These are phyloP conservation scores for Struthidea cinerea DNA, from an alignment of 2,113 vertebrate species.

Conservation along the genomic window DNA sequence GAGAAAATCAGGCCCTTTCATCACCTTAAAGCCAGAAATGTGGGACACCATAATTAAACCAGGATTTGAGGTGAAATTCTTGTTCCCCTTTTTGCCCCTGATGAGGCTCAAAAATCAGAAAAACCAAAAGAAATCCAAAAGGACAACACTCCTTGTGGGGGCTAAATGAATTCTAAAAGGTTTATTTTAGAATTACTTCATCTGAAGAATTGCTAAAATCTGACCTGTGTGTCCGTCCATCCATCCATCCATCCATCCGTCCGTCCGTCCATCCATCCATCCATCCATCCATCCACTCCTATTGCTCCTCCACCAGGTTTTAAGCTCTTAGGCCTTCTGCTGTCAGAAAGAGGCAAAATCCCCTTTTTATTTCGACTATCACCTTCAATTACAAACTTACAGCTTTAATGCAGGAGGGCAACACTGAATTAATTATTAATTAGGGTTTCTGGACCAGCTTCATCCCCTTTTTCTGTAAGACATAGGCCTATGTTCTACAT, in stretches of 20 bases:
- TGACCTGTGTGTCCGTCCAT: background rate
- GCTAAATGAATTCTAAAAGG: background rate
- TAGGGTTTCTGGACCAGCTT: background rate
- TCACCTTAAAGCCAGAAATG: background rate
- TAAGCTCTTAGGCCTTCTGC: background rate
- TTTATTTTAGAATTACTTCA: background rate
- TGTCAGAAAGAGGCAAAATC: background rate
- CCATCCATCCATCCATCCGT: background rate
- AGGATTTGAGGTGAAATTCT: background rate
- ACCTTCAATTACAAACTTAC: background rate
- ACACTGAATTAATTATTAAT: background rate
- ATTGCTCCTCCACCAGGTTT: background rate
- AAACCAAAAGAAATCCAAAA: background rate
- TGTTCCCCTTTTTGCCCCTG: background rate
- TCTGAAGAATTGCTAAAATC: background rate
- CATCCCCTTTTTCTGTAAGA: background rate
- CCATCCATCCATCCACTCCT: background rate
- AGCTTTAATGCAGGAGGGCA: background rate
- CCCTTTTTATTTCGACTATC: background rate
- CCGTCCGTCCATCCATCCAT: background rate
- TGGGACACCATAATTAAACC: background rate
- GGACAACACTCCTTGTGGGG: fast-evolving
- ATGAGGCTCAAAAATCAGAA: background rate
- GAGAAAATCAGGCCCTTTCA: background rate
- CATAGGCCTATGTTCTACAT: background rate